Evolutionary conservation across 2,113 vertebrate species (phyloP).

Genomic region (Phyllostomus discolor): DNA sequence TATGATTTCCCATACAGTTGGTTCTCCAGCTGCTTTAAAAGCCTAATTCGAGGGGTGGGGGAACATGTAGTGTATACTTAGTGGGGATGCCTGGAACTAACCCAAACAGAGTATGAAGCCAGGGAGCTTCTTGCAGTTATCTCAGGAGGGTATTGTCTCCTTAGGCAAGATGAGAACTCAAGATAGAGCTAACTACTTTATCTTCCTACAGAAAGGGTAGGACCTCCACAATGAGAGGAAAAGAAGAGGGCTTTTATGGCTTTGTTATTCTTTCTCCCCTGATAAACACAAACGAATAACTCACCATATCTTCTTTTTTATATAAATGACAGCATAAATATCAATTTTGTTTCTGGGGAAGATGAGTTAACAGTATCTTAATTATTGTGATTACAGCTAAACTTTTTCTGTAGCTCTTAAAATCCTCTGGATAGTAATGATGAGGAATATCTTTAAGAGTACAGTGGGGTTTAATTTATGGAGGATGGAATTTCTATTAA

Average conservation of each 20-base stretch:
- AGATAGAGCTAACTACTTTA: background rate
- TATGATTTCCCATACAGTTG: too few species aligned
- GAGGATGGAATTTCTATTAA: constrained; percentile 4
- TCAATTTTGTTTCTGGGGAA: background rate
- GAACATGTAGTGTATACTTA: background rate
- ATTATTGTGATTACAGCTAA: background rate
- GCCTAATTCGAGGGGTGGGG: background rate
- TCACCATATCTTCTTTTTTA: background rate
- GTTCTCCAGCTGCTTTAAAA: background rate
- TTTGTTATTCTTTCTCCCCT: background rate
- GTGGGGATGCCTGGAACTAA: background rate
- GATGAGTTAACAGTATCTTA: background rate
- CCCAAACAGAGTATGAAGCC: background rate
- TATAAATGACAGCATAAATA: constrained; percentile 12
- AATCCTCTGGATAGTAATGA: constrained; percentile 32
- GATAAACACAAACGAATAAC: background rate
- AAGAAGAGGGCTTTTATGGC: background rate
- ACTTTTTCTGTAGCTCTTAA: background rate
- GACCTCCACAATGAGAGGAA: background rate
- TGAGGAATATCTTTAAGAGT: background rate
- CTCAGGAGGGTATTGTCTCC: background rate
- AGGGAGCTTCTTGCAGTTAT: background rate
- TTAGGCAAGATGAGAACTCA: background rate
- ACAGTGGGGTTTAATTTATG: background rate
- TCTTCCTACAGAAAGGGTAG: background rate